These are phyloP conservation scores for Dryobotodes eremita DNA, from an alignment of 2,888 invertebrate genomes.

Conservation along the genomic window DNA sequence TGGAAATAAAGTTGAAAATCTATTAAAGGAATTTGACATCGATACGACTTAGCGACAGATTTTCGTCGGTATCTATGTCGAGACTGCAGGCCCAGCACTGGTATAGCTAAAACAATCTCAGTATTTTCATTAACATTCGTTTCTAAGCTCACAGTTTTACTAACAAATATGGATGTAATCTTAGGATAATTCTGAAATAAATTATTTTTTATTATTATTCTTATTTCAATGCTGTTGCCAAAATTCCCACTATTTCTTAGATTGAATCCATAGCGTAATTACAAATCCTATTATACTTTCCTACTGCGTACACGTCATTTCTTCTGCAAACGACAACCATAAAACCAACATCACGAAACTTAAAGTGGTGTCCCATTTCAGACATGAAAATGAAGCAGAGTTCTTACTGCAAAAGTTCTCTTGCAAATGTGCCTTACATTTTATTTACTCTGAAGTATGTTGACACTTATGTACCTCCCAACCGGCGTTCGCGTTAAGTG, in stretches of 20 bases:
- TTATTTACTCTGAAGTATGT: slow-evolving; percentile 54
- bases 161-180: no score
- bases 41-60: no score
- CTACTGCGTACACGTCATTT: slow-evolving; percentile 6
- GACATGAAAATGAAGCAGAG: slow-evolving; percentile 51
- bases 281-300: background rate
- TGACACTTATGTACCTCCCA: slow-evolving; percentile 53
- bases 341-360: slow-evolving; percentile 55
- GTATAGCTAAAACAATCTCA: no score
- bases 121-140: no score
- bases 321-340: slow-evolving; percentile 37
- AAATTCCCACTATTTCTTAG: background rate
- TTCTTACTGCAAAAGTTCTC: slow-evolving; percentile 56
- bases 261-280: background rate
- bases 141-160: no score
- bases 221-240: background rate
- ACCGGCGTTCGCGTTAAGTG: slow-evolving; percentile 42
- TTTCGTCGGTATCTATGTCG: no score
- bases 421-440: slow-evolving; percentile 51
- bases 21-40: no score
- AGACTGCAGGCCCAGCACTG: no score
- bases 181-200: no score
- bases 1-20: no score
- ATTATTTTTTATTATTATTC: no score
- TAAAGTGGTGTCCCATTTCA: slow-evolving; percentile 56